Percentiles rank a stretch among this genome's conserved stretches.
Evolutionary conservation across 2,113 vertebrate genomes (phyloP).

Genomic region (Theropithecus gelada): DNA sequence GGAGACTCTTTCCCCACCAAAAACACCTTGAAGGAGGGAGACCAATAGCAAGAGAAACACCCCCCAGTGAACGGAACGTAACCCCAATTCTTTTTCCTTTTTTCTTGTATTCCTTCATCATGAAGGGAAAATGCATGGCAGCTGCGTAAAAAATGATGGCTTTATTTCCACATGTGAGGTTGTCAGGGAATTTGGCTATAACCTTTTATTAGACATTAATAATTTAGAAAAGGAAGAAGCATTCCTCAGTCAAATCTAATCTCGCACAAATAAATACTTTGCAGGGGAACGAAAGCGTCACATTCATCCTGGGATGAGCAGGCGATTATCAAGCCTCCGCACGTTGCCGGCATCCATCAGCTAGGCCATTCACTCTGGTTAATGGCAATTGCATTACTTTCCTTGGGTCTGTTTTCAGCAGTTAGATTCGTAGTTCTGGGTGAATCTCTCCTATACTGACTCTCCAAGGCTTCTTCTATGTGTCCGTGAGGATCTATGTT

Average conservation of each 20-base stretch:
- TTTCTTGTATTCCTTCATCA: background rate
- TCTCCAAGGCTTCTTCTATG: slow-evolving; percentile 6
- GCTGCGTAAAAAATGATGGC: slow-evolving; percentile 42
- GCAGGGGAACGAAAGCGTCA: slow-evolving; percentile 27
- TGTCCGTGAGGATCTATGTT: background rate
- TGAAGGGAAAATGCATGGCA: background rate
- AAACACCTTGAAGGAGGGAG: background rate
- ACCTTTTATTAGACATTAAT: slow-evolving; percentile 71
- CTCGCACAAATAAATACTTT: slow-evolving; percentile 63
- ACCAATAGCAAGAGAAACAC: background rate
- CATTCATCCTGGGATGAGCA: slow-evolving; percentile 61
- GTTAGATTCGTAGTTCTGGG: background rate
- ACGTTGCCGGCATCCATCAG: slow-evolving; percentile 54
- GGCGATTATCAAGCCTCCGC: slow-evolving; percentile 57
- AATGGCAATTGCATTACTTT: slow-evolving; percentile 49
- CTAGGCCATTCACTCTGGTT: slow-evolving; percentile 17
- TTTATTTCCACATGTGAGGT: slow-evolving; percentile 57
- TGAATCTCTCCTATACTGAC: background rate
- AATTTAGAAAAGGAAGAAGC: slow-evolving; percentile 60
- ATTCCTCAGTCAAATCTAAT: slow-evolving; percentile 73
- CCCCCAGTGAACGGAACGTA: background rate
- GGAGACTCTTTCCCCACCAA: background rate
- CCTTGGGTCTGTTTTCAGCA: slow-evolving; percentile 46
- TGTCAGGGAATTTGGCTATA: slow-evolving; percentile 69
- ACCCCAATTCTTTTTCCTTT: background rate